Conservation (phyloP, 2,113 vertebrate genomes). For the Peromyscus leucopus region DNA sequence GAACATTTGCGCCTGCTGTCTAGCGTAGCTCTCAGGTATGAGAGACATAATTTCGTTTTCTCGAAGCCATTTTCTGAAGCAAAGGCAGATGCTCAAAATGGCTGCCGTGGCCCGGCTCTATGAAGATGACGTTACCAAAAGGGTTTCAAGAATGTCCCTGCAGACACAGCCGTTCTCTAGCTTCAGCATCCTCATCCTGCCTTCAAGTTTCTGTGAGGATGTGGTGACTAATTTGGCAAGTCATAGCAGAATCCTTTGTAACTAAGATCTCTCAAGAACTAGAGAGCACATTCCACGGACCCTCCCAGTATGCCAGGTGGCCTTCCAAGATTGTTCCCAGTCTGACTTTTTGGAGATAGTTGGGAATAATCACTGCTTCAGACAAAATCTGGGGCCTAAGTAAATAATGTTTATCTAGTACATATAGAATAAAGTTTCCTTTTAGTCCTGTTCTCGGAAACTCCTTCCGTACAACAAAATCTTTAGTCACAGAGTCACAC, state of each 20-base stretch:
- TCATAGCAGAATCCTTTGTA: background rate
- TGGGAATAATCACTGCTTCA: background rate
- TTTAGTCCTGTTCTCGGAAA: background rate
- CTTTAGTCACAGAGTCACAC: background rate
- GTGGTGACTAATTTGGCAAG: background rate
- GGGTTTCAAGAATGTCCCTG: slow-evolving; percentile 2
- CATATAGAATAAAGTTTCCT: background rate
- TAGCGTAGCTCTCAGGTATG: background rate
- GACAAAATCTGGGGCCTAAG: background rate
- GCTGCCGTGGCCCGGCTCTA: background rate
- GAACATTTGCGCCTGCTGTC: slow-evolving; percentile 48
- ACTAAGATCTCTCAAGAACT: background rate
- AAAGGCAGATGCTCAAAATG: slow-evolving; percentile 39
- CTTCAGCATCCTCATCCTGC: background rate
- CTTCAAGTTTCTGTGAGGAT: background rate
- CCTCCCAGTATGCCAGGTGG: background rate
- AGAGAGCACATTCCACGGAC: background rate
- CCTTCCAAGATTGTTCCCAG: background rate
- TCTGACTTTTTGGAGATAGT: background rate
- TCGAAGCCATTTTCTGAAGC: slow-evolving; percentile 43
- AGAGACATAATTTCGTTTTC: slow-evolving; percentile 22
- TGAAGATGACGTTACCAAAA: background rate
- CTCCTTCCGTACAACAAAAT: background rate
- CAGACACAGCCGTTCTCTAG: background rate
- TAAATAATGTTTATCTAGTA: background rate